A percentile compares a stretch with the other conserved stretches of the same genome.
phyloP scores from a whole-genome alignment of 2,888 invertebrate species.

The Xanthorhoe spadicearia region DNA sequence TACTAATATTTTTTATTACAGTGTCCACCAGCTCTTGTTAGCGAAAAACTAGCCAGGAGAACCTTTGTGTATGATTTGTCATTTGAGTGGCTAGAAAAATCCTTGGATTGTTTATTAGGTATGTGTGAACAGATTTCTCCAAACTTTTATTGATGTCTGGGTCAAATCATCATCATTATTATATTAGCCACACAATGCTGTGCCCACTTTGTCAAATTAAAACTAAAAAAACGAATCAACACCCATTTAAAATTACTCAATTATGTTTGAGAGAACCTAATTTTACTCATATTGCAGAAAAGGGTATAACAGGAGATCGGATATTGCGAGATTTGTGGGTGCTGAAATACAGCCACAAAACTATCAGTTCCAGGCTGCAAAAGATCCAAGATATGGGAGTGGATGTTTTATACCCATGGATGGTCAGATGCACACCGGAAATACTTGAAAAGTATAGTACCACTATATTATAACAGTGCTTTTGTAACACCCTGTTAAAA shows the following conservation, averaged over 20 bases:
- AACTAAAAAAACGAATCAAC: no score
- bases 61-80: conserved; percentile 84
- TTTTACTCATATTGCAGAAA: conserved; percentile 59
- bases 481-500: not conserved
- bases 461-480: not conserved
- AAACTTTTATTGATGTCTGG: not conserved
- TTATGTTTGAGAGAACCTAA: no score
- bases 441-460: conserved; percentile 85
- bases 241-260: no score
- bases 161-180: not conserved
- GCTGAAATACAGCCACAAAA: conserved; percentile 83
- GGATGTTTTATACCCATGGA: conserved; percentile 86
- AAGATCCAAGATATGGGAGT: conserved; percentile 78
- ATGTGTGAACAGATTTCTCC: conserved; percentile 40
- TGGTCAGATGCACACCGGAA: conserved; percentile 86
- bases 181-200: no score
- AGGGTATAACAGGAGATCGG: conserved; percentile 81
- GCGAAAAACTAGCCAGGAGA: conserved; percentile 78
- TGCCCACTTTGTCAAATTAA: no score
- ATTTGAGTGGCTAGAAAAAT: conserved; percentile 81
- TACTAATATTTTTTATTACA: conserved; percentile 55
- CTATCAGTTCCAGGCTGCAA: conserved; percentile 80
- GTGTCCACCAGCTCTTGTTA: conserved; percentile 73
- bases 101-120: conserved; percentile 81
- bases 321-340: conserved; percentile 87